Evolutionary conservation across 2,797 vertebrate genomes (phyloP).

Genomic region (Anomalospiza imberbis): DNA sequence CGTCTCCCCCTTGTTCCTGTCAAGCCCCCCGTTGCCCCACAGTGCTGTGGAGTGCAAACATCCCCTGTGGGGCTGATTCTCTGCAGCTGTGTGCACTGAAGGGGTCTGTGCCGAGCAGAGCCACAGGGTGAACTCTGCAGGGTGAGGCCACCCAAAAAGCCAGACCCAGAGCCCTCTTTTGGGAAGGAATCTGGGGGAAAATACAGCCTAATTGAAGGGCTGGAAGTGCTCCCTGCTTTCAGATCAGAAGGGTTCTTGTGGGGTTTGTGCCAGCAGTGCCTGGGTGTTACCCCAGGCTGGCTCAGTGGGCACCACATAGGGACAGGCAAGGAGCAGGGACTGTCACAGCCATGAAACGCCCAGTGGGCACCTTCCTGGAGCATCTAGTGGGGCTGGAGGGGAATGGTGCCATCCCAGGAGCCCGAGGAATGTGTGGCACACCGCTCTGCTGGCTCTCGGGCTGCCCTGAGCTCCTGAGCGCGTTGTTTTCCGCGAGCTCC

Average conservation of each 20-base stretch:
- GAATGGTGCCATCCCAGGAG: not conserved
- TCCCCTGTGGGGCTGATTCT: not conserved
- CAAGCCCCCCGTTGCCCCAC: rapidly evolving
- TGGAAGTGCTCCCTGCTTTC: not conserved
- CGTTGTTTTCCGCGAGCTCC: rapidly evolving
- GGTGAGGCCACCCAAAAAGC: rapidly evolving
- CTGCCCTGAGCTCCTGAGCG: rapidly evolving
- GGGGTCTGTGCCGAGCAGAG: not conserved
- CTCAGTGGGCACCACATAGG: not conserved
- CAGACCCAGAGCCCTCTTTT: not conserved
- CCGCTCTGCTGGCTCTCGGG: not conserved
- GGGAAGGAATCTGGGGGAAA: not conserved
- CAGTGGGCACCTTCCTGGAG: not conserved
- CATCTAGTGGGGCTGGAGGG: not conserved
- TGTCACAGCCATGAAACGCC: rapidly evolving
- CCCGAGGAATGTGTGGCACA: no score
- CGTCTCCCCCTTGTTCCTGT: not conserved
- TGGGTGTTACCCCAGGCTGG: not conserved
- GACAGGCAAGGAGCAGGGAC: not conserved
- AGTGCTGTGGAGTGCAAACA: not conserved
- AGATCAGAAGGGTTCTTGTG: not conserved
- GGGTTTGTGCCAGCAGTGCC: not conserved
- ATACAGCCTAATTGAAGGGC: not conserved
- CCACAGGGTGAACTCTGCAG: rapidly evolving
- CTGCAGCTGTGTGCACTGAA: rapidly evolving